Evolutionary conservation across 2,888 invertebrate genomes (phyloP).

Genomic region (Watsonalla binaria): DNA sequence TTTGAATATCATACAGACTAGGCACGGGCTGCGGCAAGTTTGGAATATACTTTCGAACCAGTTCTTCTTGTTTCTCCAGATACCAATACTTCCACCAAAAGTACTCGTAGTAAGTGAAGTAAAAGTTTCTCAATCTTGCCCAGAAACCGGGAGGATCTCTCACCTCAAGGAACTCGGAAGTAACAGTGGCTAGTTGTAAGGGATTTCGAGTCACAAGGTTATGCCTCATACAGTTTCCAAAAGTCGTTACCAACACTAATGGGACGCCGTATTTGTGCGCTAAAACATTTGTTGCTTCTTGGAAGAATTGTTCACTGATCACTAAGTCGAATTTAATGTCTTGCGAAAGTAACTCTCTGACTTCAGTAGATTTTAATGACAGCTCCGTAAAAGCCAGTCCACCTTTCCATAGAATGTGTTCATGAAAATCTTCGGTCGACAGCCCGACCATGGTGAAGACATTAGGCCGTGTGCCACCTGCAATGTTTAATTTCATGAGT

Average conservation of each 20-base stretch:
- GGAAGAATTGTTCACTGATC: conserved; percentile 68
- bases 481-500: conserved; percentile 18
- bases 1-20: conserved; percentile 56
- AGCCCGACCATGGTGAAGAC: conserved; percentile 57
- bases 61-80: conserved; percentile 50
- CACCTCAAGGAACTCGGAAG: conserved; percentile 53
- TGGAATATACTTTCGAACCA: conserved; percentile 54
- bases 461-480: conserved; percentile 56
- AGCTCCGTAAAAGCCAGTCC: conserved; percentile 55
- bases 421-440: conserved; percentile 54
- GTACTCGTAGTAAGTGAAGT: conserved; percentile 58
- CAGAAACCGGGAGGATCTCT: conserved; percentile 73
- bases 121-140: conserved; percentile 70
- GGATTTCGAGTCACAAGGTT: conserved; percentile 59
- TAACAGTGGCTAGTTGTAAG: conserved; percentile 55
- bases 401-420: conserved; percentile 53
- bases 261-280: conserved; percentile 69
- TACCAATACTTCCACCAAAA: conserved; percentile 61
- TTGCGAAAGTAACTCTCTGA: conserved; percentile 43
- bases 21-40: conserved; percentile 54
- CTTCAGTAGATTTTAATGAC: conserved; percentile 47
- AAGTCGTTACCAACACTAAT: conserved; percentile 56
- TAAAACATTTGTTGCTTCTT: conserved; percentile 62
- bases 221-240: conserved; percentile 64
- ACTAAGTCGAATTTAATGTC: conserved; percentile 66